Base-by-base conservation (phyloP, 1,140 invertebrate genomes). In the Aethina tumida region DNA sequence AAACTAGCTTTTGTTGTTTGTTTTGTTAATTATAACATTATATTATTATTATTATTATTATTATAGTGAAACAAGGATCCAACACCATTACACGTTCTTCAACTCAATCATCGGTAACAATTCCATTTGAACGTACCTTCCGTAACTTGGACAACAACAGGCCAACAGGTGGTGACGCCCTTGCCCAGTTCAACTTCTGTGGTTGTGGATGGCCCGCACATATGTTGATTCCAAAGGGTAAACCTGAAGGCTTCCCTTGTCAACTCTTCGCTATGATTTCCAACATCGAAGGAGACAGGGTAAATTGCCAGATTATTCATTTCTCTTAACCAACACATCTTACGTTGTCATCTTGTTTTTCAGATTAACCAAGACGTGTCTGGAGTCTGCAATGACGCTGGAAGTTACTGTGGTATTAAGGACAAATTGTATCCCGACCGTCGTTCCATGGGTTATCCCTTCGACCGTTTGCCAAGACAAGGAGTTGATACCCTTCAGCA, bases 181-280 rank as follows among this genome's bases (percentile, higher is more conserved):
- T 73, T 18, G 67, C 68, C 0, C 66, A 73, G 50, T 81, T 78
- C 60, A 79, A 82, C 57, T 84, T 81, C 68, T 89, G 86, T 59
- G 84, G 85, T 20, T 90, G 85, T 58, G 86, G 86, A 29, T 89
- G 84, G 84, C 87, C 87, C 1, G 74, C 87, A 29, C 84, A 91
- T 55, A 76, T 90, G 77, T 66, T 91, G 1, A 56, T 87, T 15
- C 79, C 85, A 0, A 82, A 79, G 60, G 87, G 87, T 15, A 74
- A 60, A 2, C 57, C 67, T 2, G 68, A 72, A 39, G 86, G 85
- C 10, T 75, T 74, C 54, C 60, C 64, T 0, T 76, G 77, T 53
- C 73, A 84, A 35, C 56, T 90, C 2, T 90, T 88, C 58, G 76
- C 78, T 24, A 89, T 89, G 82, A 66, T 88, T 9, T 81, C 84